Base-by-base conservation (phyloP, 1,140 invertebrate genomes). In the Goniozus legneri region DNA sequence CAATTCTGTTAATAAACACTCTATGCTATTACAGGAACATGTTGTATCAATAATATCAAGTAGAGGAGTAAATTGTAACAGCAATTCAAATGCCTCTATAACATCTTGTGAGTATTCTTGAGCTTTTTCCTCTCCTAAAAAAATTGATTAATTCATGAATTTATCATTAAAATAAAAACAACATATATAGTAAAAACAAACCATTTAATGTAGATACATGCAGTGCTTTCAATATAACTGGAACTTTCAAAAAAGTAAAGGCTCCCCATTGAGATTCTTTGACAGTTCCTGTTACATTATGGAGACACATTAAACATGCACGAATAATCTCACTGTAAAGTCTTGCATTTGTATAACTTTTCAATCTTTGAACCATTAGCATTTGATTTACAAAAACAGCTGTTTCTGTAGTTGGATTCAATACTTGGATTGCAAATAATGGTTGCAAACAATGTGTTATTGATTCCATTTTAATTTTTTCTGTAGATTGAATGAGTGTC, bases 181-280 rank as follows among this genome's bases (percentile, higher is more conserved):
- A 10, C 2, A 16, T 33, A 35, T 22, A 3, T 19, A 35, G 33
- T 1, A 18, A 33, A 35, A 37, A 63, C 53, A 44, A 34, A 69
- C 69, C 58, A 52, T 67, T 72, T 3, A 70, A 44, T 43, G 77
- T 79, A 39, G 79, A 68, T 3, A 75, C 75, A 45, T 87, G 81
- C 8, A 91, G 62, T 52, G 88, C 84, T 44, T 84, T 82, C 10
- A 92, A 78, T 43, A 91, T 84, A 59, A 87, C 81, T 2, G 90
- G 90, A 42, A 96, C 80, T 78, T 95, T 95, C 0, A 97, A 77
- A 69, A 95, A 95, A 8, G 88, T 91, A 65, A 96, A 95, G 14
- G 92, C 91, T 15, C 89, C 89, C 91, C 93, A 97, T 61, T 93
- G 85, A 2, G 92, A 84, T 58, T 94, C 91, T 62, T 91, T 85